Evolutionary conservation across 2,797 vertebrate genomes (phyloP).

Genomic region (Rhinophrynus dorsalis): DNA sequence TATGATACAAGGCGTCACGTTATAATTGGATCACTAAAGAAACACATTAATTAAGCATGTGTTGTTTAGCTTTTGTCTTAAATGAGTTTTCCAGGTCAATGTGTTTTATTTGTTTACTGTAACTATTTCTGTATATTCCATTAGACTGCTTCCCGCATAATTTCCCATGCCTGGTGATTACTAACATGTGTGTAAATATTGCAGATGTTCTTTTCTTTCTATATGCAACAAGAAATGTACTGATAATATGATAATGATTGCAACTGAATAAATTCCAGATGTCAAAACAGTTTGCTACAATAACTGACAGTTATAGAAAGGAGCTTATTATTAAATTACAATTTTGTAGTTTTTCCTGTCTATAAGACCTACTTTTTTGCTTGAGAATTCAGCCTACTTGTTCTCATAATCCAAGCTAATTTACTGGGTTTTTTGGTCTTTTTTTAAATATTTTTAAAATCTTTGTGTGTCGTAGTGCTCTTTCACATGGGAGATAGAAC

Average conservation of each 20-base stretch:
- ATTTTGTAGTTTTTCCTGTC: no score
- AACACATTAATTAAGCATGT: slow-evolving; percentile 16
- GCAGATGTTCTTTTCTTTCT: slow-evolving; percentile 16
- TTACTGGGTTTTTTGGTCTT: no score
- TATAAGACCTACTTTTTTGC: no score
- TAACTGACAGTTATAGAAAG: no score
- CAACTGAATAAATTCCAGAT: not conserved
- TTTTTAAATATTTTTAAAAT: no score
- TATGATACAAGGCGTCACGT: not conserved
- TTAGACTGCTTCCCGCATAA: slow-evolving; percentile 31
- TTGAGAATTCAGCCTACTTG: no score
- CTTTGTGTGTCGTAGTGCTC: no score
- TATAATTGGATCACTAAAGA: slow-evolving; percentile 21
- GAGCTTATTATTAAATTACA: no score
- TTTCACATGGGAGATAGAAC: no score
- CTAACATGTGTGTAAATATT: slow-evolving; percentile 45
- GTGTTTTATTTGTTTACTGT: slow-evolving; percentile 46
- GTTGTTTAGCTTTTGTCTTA: slow-evolving; percentile 19
- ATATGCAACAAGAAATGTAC: not conserved
- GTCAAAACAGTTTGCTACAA: no score
- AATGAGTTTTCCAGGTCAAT: slow-evolving; percentile 43
- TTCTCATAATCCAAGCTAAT: no score
- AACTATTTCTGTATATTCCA: slow-evolving; percentile 32
- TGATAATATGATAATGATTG: not conserved
- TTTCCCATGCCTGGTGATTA: slow-evolving; percentile 39